Conservation (phyloP, 2,113 vertebrate genomes). For the Boleophthalmus pectinirostris region DNA sequence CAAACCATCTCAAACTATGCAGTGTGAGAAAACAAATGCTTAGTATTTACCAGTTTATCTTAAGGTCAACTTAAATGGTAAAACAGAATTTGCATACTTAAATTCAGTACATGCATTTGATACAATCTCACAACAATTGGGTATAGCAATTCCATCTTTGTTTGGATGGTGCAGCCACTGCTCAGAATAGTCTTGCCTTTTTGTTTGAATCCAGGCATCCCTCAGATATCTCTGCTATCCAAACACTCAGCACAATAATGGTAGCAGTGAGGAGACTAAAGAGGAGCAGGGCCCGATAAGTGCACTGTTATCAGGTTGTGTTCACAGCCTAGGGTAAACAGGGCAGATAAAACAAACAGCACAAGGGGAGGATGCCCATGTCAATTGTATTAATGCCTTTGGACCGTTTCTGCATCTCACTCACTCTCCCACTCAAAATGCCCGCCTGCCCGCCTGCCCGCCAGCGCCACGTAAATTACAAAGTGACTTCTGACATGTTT, state of each 20-base stretch:
- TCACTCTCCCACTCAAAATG: slow-evolving; percentile 61
- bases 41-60: too few species aligned
- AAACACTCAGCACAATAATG: slow-evolving; percentile 73
- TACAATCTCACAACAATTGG: neutral
- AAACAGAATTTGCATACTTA: too few species aligned
- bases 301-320: slow-evolving; percentile 62
- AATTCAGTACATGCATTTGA: too few species aligned
- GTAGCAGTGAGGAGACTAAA: slow-evolving; percentile 68
- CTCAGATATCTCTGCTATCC: slow-evolving; percentile 67
- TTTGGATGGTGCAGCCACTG: neutral
- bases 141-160: neutral
- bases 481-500: slow-evolving; percentile 57
- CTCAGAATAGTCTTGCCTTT: slow-evolving; percentile 35
- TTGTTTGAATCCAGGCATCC: slow-evolving; percentile 72
- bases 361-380: slow-evolving; percentile 38
- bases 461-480: slow-evolving; percentile 53
- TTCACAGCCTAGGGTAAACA: slow-evolving; percentile 75
- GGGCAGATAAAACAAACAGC: slow-evolving; percentile 62
- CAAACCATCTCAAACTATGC: too few species aligned
- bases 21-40: too few species aligned
- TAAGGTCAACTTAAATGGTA: too few species aligned
- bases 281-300: slow-evolving; percentile 67
- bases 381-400: slow-evolving; percentile 64
- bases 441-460: slow-evolving; percentile 38
- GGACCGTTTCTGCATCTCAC: slow-evolving; percentile 31